Evolutionary conservation across 2,888 invertebrate genomes (phyloP), one percentile per base, ranked within the genome.

Genomic region (Caenorhabditis auriculariae): DNA sequence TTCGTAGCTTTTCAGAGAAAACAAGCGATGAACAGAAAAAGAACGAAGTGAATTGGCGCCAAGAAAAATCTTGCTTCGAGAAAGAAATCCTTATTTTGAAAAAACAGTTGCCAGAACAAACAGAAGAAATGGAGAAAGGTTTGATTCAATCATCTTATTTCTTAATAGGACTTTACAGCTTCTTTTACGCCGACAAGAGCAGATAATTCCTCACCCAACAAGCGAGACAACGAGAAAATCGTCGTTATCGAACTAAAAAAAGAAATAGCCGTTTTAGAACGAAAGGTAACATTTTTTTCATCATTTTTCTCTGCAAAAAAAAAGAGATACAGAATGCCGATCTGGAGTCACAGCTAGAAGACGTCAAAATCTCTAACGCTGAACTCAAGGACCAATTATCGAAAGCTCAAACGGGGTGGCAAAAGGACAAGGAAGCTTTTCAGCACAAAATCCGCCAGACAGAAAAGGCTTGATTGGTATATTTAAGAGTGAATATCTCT

Each of bases 391-490:
- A 66, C 29, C 77, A 81, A 45, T 51, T 80, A 28, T 49, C 68
- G 9, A 72, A 75, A 45, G 66, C 60, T 9, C 52, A 76, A 39
- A 37, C 62, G 7, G 53, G 59, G 15, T 73, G 74, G 66, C 70
- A 76, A 27, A 75, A 77, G 26, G 76, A 80, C 23, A 70, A 74
- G 32, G 65, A 76, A 54, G 64, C 66, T 24, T 66, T 72, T 69
- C 60, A 75, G 21, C 81, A 81, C 59, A 80, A 78, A 47, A 54
- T 74, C 4, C 45, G 80, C 28, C 78, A 81, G 55, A 75, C 76
- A 37, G 80, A 78, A 54, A 81, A 81, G 57, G 72, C 70, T 19
- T 12, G 4, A 9, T 55, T 27, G 19, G 9, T 4, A 7, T 26
- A 3, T 9, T 23, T 4, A 35, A 17, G 35, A 28, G 6, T 9